Evolutionary conservation across 2,113 vertebrate genomes (phyloP), one percentile per base, ranked within the genome.

Genomic region (Formicarius rufipectus): DNA sequence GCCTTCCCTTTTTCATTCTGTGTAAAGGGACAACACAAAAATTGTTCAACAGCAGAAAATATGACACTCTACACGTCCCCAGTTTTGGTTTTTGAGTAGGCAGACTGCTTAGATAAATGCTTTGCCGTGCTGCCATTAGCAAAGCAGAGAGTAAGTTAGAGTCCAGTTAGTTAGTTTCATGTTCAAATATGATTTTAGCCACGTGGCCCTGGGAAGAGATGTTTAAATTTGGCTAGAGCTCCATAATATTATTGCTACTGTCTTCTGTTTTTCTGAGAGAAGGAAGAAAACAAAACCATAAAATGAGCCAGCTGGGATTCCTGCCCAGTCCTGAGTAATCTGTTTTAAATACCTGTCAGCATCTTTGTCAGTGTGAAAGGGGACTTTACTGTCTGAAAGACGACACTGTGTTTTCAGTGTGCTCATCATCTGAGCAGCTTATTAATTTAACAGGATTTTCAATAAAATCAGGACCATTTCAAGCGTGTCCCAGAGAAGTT

Each of bases 401-500:
- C 55, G 68, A 93, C 72, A 94, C 58, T 10, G 62, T 94, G 76
- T 92, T 94, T 96, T 95, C 96, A 87, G 39, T 60, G 60, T 3
- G 14, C 63, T 78, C 56, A 77, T 52, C 52, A 52, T 94, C 76
- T 93, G 72, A 96, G 90, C 89, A 71, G 62, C 21, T 95, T 90
- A 87, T 92, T 93, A 81, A 58, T 80, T 95, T 91, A 33, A 62
- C 35, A 31, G 72, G 47, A 28, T 47, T 81, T 81, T 73, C 59
- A 49, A 68, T 78, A 68, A 85, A 91, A 82, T 39, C 28, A 47
- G 18, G 39, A 39, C 13, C 81, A 79, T 91, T 96, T 91, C 76
- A 93, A 47, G 89, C 68, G 56, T 63, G 73, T 69, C 87, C 84
- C 35, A 68, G 87, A 89, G 82, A 81, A 35, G 10, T 17, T 28